Base-by-base conservation (phyloP, 1,140 invertebrate species). In the Drosophila simulans region DNA sequence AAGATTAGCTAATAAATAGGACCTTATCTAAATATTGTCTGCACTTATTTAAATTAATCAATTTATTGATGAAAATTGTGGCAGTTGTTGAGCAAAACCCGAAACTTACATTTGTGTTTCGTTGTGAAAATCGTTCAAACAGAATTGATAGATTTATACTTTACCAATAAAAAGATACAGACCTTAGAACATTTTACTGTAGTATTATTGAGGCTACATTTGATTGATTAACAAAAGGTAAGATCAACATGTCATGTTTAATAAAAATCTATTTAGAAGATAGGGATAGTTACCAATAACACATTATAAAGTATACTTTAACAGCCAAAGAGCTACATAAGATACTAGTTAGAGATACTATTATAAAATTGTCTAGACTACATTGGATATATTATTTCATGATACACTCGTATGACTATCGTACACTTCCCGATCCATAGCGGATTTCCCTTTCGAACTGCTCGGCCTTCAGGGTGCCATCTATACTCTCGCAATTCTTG, bases 391-490 rank as follows among this genome's bases (percentile, higher is more conserved):
- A 5, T 0, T 2, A 27, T n/a, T 4, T n/a, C 13, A 40, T 17
- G 0, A 20, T 31, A 10, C 5, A 22, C 20, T 22, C 20, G 20
- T 22, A 46, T 5, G 2, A 0, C 39, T 74, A 90, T 40, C 84
- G 66, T n/a, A 94, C 84, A 77, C 89, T 92, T 3, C 88, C 92
- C 4, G 93, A 81, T 20, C 96, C 96, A 92, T 94, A 96, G 53
- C 94, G 91, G 59, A 99, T 94, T 93, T 99, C 95, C 78, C 94
- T 95, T 91, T 99, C 97, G 92, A 99, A 97, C 86, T 99, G 97
- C 91, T 99, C 97, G n/a, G 98, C 96, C 68, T 97, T 98, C 2
- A 99, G 93, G 2, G 98, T 98, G 13, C 98, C 98, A 78, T 98
- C 96, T 69, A 99, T 97, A 54, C 97, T 95, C 91, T 97, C 94